Percentiles rank a stretch among this genome's conserved stretches.
phyloP scores from a whole-genome alignment of 2,797 vertebrate species.

The Urosaurus nigricauda region DNA sequence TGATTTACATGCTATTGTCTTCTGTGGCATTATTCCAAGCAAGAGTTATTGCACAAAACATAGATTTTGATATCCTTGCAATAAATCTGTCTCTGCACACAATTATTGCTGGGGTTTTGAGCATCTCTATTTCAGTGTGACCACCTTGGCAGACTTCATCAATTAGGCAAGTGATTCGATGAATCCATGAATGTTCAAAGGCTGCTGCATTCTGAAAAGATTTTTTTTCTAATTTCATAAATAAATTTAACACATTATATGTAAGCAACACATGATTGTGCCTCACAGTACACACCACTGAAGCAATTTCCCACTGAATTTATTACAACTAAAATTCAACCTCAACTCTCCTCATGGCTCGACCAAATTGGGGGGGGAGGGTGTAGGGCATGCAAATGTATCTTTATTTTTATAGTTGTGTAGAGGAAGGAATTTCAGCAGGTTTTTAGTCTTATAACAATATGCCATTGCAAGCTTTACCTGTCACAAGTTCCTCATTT shows the following conservation, averaged over 20 bases:
- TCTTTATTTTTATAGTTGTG: background rate
- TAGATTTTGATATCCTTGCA: background rate
- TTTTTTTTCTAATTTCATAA: background rate
- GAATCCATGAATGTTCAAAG: conserved; percentile 3
- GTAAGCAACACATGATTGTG: background rate
- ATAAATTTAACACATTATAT: background rate
- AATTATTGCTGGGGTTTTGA: background rate
- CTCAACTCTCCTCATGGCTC: background rate
- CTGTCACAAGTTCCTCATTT: background rate
- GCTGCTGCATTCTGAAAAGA: background rate
- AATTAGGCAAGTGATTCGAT: background rate
- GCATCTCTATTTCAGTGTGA: background rate
- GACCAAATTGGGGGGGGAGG: background rate
- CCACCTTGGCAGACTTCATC: background rate
- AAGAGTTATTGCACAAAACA: background rate
- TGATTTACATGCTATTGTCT: background rate
- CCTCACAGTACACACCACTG: background rate
- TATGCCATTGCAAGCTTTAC: background rate
- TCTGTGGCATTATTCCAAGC: background rate
- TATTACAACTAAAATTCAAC: background rate
- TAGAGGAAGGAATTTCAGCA: background rate
- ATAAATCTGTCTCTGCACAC: background rate
- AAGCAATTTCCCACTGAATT: background rate
- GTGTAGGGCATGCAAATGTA: background rate
- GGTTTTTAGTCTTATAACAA: background rate